Conservation (phyloP, 2,888 invertebrate species). For the Tanypteryx hageni region DNA sequence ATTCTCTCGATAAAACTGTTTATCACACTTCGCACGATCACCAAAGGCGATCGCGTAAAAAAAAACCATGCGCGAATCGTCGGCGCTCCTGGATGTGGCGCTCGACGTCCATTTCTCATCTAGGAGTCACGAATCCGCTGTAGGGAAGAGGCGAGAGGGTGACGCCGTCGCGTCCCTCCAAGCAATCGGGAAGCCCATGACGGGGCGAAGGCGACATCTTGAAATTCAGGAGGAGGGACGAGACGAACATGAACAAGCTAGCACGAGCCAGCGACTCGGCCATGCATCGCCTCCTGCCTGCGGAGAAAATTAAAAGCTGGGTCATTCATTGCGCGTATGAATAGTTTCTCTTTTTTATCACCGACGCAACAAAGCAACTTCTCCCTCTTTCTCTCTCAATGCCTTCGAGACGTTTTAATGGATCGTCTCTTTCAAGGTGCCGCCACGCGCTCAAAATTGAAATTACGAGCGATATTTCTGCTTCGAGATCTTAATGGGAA, state of each 20-base stretch:
- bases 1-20: too few relatives aligned
- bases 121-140: slow-evolving; percentile 67
- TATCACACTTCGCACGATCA: neutral
- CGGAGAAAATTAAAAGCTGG: slow-evolving; percentile 70
- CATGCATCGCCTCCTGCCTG: slow-evolving; percentile 81
- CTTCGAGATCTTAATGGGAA: too few relatives aligned
- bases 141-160: slow-evolving; percentile 79
- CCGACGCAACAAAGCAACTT: too few relatives aligned
- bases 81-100: neutral
- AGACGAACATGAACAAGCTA: slow-evolving; percentile 79
- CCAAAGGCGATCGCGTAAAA: neutral
- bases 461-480: too few relatives aligned
- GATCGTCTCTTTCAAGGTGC: too few relatives aligned
- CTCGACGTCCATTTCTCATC: slow-evolving; percentile 68
- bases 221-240: slow-evolving; percentile 79
- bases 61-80: neutral
- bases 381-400: too few relatives aligned
- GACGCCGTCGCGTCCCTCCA: slow-evolving; percentile 78
- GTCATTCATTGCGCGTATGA: too few relatives aligned
- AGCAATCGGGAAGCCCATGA: slow-evolving; percentile 74
- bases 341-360: too few relatives aligned
- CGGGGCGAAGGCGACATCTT: slow-evolving; percentile 72
- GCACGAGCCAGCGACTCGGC: slow-evolving; percentile 82
- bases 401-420: too few relatives aligned
- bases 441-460: too few relatives aligned